A percentile compares a stretch with the other conserved stretches of the same genome.
phyloP scores from a whole-genome alignment of 2,888 invertebrate genomes.

The Gasteruption jaculator region DNA sequence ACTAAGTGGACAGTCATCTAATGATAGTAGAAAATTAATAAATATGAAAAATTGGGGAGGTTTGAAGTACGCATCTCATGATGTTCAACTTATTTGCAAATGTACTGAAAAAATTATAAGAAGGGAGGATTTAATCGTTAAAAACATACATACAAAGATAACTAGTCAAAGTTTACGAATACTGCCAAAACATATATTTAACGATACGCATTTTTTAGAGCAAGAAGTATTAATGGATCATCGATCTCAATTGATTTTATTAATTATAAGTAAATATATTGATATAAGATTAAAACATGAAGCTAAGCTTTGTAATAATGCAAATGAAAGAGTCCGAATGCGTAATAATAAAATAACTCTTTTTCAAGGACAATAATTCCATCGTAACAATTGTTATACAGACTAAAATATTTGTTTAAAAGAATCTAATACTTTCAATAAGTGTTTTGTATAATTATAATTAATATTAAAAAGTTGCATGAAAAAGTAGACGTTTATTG shows the following conservation, averaged over 20 bases:
- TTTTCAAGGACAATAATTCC: slow-evolving; percentile 9
- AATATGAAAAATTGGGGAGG: slow-evolving; percentile 17
- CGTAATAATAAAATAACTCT: slow-evolving; percentile 16
- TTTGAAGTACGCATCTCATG: slow-evolving; percentile 16
- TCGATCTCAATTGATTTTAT: slow-evolving; percentile 13
- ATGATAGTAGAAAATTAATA: no score
- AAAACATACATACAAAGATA: slow-evolving; percentile 14
- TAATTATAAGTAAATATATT: slow-evolving; percentile 14
- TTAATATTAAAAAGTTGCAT: no score
- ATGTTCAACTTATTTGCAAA: slow-evolving; percentile 16
- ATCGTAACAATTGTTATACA: no score
- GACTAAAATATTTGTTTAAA: no score
- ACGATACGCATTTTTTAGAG: slow-evolving; percentile 10
- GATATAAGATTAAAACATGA: slow-evolving; percentile 15
- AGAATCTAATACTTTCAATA: no score
- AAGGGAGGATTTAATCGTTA: slow-evolving; percentile 4
- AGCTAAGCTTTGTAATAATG: slow-evolving; percentile 7
- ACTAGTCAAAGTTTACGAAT: slow-evolving; percentile 13
- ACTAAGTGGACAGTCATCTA: no score
- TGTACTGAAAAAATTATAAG: slow-evolving; percentile 15
- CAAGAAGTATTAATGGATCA: slow-evolving; percentile 13
- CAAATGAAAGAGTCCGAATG: slow-evolving; percentile 14
- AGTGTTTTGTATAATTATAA: no score
- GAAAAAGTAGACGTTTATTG: no score
- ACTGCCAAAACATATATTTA: slow-evolving; percentile 10